A percentile compares a stretch with the other conserved stretches of the same genome.
These are phyloP conservation scores for Ctenodactylus gundi DNA, from an alignment of 2,113 vertebrate species.

Conservation along the genomic window DNA sequence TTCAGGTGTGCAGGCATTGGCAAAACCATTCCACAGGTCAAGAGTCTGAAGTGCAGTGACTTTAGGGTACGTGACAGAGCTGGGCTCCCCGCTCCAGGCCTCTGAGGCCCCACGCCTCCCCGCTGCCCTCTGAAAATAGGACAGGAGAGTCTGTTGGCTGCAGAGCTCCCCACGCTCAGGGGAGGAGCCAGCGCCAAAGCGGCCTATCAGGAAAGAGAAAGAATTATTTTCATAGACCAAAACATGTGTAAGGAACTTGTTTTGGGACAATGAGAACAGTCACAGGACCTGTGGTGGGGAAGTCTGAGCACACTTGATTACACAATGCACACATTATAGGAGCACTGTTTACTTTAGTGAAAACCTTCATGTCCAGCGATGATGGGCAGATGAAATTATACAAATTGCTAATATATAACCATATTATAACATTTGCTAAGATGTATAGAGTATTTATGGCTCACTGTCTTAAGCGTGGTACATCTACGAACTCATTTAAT, in stretches of 20 bases:
- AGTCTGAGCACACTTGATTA: background rate
- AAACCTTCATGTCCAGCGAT: background rate
- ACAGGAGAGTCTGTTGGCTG: background rate
- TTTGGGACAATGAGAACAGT: background rate
- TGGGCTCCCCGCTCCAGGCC: background rate
- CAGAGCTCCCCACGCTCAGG: background rate
- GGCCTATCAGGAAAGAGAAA: background rate
- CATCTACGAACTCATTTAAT: background rate
- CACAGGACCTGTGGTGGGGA: background rate
- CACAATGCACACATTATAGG: background rate
- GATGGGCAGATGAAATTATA: background rate
- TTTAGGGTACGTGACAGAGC: background rate
- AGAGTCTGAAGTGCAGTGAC: background rate
- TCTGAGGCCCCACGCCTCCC: background rate
- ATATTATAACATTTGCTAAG: background rate
- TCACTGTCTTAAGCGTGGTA: background rate
- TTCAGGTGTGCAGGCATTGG: too few relatives aligned
- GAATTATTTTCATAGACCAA: background rate
- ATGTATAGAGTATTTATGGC: background rate
- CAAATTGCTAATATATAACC: background rate
- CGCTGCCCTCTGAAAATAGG: background rate
- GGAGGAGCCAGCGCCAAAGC: background rate
- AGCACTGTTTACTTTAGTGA: background rate
- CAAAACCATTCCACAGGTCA: background rate
- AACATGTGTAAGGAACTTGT: background rate